These are phyloP conservation scores for Bos javanicus DNA, from an alignment of 2,113 vertebrate genomes.

Conservation along the genomic window DNA sequence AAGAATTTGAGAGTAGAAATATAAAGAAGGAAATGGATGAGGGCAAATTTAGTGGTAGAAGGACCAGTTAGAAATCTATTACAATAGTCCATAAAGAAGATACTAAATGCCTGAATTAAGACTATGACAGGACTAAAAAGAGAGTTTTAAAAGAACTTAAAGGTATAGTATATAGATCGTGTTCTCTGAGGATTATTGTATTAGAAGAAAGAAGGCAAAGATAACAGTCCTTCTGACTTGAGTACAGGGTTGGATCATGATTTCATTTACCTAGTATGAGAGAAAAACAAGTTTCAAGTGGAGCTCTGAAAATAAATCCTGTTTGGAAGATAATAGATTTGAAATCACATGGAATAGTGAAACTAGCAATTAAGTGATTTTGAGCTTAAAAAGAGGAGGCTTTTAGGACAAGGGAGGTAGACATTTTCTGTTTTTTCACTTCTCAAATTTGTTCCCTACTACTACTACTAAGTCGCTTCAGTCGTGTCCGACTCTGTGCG, in stretches of 20 bases:
- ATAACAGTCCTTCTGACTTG: neutral
- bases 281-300: neutral
- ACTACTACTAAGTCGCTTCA: no score
- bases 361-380: neutral
- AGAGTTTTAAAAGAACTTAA: neutral
- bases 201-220: neutral
- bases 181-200: neutral
- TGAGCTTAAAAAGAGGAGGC: neutral
- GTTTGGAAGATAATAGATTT: neutral
- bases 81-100: neutral
- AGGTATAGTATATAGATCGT: neutral
- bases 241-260: neutral
- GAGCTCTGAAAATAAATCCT: neutral
- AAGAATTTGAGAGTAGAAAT: neutral
- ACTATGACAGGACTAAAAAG: neutral
- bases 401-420: neutral
- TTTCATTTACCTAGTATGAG: neutral
- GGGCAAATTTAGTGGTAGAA: neutral
- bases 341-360: neutral
- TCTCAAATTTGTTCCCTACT: neutral
- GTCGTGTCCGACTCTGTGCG: no score
- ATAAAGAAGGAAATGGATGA: neutral
- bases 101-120: neutral
- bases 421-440: neutral
- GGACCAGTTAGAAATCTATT: neutral